These are phyloP conservation scores for Phragmatobia fuliginosa DNA, from an alignment of 2,888 invertebrate species.

Conservation along the genomic window DNA sequence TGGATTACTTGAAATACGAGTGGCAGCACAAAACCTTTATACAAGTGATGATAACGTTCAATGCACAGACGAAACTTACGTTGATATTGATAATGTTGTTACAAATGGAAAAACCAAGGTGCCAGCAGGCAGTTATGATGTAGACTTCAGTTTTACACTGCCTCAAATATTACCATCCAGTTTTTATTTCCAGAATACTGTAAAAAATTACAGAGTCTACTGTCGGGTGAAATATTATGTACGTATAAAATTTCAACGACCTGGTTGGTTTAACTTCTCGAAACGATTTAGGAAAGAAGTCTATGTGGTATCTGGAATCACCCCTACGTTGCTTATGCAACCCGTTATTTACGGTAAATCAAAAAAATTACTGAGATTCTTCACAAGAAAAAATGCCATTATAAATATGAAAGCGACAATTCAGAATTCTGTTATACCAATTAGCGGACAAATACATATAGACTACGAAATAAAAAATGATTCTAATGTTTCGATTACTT, in stretches of 20 bases:
- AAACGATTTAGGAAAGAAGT: slow-evolving; percentile 57
- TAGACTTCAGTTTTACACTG: slow-evolving; percentile 53
- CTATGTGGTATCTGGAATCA: slow-evolving; percentile 51
- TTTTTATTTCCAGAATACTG: slow-evolving; percentile 17
- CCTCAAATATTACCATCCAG: slow-evolving; percentile 54
- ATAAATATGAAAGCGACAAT: slow-evolving; percentile 56
- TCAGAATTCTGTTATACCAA: slow-evolving; percentile 46
- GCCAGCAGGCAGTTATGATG: slow-evolving; percentile 49
- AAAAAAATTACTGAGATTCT: slow-evolving; percentile 55
- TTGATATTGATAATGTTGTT: slow-evolving; percentile 42
- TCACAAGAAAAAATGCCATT: slow-evolving; percentile 48
- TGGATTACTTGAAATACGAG: slow-evolving; percentile 33
- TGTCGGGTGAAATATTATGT: slow-evolving; percentile 53
- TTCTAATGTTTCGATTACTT: slow-evolving; percentile 50
- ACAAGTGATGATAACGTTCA: slow-evolving; percentile 2
- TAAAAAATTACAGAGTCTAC: slow-evolving; percentile 6
- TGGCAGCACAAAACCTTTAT: slow-evolving; percentile 12
- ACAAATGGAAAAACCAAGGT: slow-evolving; percentile 30
- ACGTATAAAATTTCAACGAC: slow-evolving; percentile 58
- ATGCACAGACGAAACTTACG: slow-evolving; percentile 38
- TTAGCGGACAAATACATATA: slow-evolving; percentile 51
- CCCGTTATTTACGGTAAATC: slow-evolving; percentile 51
- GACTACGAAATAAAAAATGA: slow-evolving; percentile 56
- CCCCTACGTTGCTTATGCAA: slow-evolving; percentile 46
- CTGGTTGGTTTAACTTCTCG: slow-evolving; percentile 52